Conservation (phyloP, 2,797 vertebrate species). For the Mormyrops boulengeri region DNA sequence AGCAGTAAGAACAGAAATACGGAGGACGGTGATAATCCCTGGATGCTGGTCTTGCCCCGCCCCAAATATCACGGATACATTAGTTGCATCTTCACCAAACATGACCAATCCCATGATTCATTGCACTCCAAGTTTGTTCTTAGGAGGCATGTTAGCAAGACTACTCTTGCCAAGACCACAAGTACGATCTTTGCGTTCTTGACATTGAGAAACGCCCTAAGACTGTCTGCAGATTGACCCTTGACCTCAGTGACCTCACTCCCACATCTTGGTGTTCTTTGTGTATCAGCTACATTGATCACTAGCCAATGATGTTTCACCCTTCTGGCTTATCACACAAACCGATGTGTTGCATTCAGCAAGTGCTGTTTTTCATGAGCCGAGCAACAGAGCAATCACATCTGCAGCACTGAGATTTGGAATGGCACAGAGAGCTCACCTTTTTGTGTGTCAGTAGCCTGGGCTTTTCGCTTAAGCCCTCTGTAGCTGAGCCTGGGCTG, state of each 20-base stretch:
- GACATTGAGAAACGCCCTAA: not conserved
- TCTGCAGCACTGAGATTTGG: not conserved
- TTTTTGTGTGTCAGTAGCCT: not conserved
- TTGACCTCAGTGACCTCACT: not conserved
- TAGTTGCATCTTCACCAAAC: not conserved
- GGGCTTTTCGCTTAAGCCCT: not conserved
- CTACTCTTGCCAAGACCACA: not conserved
- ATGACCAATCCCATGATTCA: not conserved
- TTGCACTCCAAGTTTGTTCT: not conserved
- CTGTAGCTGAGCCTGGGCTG: not conserved
- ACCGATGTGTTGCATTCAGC: not conserved
- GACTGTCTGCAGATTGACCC: not conserved
- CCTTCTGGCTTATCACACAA: not conserved
- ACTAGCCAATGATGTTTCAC: not conserved
- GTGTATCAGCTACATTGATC: not conserved
- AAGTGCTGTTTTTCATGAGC: not conserved
- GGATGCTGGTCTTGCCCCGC: not conserved
- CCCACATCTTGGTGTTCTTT: not conserved
- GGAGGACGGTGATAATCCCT: not conserved
- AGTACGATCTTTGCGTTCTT: not conserved
- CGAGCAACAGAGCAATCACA: not conserved
- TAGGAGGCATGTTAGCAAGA: not conserved
- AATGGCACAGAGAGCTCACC: not conserved
- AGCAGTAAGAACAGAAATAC: not conserved
- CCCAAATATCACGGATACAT: not conserved